phyloP scores from a whole-genome alignment of 2,888 invertebrate species.

The Rhingia rostrata region DNA sequence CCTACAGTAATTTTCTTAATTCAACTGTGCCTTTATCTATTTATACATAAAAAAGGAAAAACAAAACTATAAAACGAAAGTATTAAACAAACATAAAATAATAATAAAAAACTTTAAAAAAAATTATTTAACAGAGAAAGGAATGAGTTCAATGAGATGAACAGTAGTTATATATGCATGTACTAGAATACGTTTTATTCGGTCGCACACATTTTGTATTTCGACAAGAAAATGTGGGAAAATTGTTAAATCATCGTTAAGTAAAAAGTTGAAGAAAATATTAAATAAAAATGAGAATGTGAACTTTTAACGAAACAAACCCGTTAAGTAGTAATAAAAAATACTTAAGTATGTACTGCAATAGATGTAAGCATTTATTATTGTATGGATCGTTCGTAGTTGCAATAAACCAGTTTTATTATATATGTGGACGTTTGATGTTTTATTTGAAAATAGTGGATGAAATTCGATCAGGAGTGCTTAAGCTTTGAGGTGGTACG shows the following conservation, averaged over 20 bases:
- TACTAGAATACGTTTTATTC: conserved; percentile 25
- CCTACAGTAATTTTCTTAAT: conserved; percentile 25
- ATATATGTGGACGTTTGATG: conserved; percentile 28
- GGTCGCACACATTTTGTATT: conserved; percentile 37
- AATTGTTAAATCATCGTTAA: conserved; percentile 31
- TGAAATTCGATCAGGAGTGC: too few species aligned
- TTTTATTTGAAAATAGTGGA: background rate
- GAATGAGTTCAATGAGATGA: background rate
- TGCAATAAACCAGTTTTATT: conserved; percentile 60
- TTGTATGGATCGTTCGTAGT: conserved; percentile 62
- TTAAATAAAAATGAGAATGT: conserved; percentile 4
- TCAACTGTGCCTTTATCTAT: conserved; percentile 67
- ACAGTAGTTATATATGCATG: background rate
- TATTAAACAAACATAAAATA: background rate
- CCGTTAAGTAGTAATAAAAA: conserved; percentile 30
- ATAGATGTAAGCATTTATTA: conserved; percentile 58
- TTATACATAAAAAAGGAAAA: conserved; percentile 20
- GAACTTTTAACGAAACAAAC: conserved; percentile 6
- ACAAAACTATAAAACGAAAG: conserved; percentile 7
- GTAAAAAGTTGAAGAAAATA: conserved; percentile 15
- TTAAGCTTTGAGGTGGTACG: too few species aligned
- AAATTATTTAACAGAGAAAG: background rate
- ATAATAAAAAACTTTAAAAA: background rate
- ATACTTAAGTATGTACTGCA: conserved; percentile 32
- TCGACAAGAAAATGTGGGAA: conserved; percentile 15